phyloP scores from a whole-genome alignment of 2,888 invertebrate species.

The Boloria selene region DNA sequence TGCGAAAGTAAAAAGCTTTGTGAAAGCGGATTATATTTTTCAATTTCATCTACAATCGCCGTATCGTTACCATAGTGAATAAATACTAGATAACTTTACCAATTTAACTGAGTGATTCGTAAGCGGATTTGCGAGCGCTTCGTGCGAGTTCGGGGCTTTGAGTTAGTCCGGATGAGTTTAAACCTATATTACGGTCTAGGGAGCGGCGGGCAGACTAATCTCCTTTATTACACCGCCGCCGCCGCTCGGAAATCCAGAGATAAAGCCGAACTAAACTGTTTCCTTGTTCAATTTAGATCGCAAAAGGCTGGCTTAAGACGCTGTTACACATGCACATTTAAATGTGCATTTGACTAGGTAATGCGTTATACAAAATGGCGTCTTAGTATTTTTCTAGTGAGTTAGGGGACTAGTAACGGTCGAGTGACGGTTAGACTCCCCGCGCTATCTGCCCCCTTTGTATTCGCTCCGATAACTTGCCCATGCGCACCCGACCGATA shows the following conservation, averaged over 20 bases:
- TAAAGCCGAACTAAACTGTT: slow-evolving; percentile 53
- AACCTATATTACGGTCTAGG: slow-evolving; percentile 63
- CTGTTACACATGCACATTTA: too few relatives aligned
- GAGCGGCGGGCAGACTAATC: slow-evolving; percentile 59
- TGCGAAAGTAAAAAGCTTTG: slow-evolving; percentile 62
- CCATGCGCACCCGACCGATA: slow-evolving; percentile 80
- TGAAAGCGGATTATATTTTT: slow-evolving; percentile 66
- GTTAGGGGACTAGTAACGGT: slow-evolving; percentile 80
- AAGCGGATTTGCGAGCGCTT: slow-evolving; percentile 67
- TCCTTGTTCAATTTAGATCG: slow-evolving; percentile 65
- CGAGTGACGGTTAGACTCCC: slow-evolving; percentile 80
- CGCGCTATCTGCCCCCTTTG: slow-evolving; percentile 81
- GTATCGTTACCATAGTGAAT: slow-evolving; percentile 34
- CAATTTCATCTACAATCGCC: slow-evolving; percentile 53
- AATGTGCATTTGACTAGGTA: slow-evolving; percentile 58
- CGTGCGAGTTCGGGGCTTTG: slow-evolving; percentile 60
- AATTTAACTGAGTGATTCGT: slow-evolving; percentile 59
- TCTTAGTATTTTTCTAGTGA: slow-evolving; percentile 77
- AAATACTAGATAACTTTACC: slow-evolving; percentile 44
- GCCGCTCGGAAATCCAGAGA: slow-evolving; percentile 55
- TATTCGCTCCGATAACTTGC: slow-evolving; percentile 83
- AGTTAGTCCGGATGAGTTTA: slow-evolving; percentile 53
- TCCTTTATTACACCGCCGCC: slow-evolving; percentile 58
- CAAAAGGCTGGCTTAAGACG: slow-evolving; percentile 53
- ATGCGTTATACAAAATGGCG: slow-evolving; percentile 67